Evolutionary conservation across 2,113 vertebrate genomes (phyloP), one percentile per base, ranked within the genome.

Genomic region (Phalacrocorax aristotelis): DNA sequence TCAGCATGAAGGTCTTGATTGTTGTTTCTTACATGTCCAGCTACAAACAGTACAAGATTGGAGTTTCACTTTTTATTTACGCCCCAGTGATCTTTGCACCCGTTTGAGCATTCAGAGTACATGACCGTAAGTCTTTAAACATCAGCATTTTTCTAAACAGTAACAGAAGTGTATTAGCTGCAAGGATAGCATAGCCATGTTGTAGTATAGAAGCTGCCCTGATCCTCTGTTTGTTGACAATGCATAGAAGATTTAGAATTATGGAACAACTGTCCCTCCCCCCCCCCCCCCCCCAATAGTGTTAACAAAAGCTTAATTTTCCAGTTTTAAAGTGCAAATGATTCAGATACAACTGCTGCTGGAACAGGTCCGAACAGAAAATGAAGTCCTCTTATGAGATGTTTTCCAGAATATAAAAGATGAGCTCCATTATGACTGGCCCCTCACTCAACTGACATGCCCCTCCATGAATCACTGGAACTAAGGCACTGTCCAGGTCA

Each of bases 391-490:
- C 96, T 97, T 98, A 99, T 75, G 99, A 99, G 96, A 99, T 99
- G 98, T 99, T 99, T 97, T 99, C 99, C 96, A 99, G 98, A 97
- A 99, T 99, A 98, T 99, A 99, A 98, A 99, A 99, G 97, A 99
- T 99, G 95, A 99, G 99, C 97, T 99, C 99, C 98, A 99, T 99
- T 94, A 99, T 98, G 32, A 99, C 96, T 8, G 99, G 98, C 89
- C 99, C 98, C 61, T 99, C 99, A 19, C 98, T 98, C 87, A 99
- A 97, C 98, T 99, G 99, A 95, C 98, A 99, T 68, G 99, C 99
- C 97, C 99, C 99, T 96, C 99, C 99, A 95, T 99, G 99, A 95
- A 99, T 99, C 97, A 99, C 99, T 2, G 99, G 99, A 69, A 99
- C 99, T 98, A 99, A 97, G 96, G 99, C 99, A 93, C 98, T 99